These are phyloP conservation scores for Suncus etruscus DNA, from an alignment of 2,113 vertebrate species.

Conservation along the genomic window DNA sequence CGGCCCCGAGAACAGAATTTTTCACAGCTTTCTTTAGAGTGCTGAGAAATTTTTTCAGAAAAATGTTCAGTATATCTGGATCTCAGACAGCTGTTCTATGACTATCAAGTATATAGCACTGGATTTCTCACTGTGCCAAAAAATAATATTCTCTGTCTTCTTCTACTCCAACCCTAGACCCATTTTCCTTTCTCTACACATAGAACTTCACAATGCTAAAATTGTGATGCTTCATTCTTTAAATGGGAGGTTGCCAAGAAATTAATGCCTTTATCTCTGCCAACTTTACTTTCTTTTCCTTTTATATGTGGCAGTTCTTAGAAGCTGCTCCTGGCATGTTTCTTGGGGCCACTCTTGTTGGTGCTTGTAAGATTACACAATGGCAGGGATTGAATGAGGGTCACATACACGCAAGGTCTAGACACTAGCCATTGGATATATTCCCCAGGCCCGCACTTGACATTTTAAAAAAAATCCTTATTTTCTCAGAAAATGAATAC, in stretches of 20 bases:
- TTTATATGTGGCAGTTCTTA: neutral
- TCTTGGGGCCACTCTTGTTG: too few species aligned
- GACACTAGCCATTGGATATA: too few species aligned
- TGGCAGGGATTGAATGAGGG: too few species aligned
- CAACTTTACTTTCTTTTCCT: neutral
- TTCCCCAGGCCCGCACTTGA: too few species aligned
- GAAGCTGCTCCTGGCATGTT: too few species aligned
- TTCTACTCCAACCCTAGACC: too few species aligned
- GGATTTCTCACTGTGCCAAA: neutral
- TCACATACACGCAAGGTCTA: too few species aligned
- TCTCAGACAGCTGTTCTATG: neutral
- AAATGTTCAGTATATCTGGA: slow-evolving; percentile 5
- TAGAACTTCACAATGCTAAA: neutral
- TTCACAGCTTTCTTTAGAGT: slow-evolving; percentile 31
- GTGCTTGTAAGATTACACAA: too few species aligned
- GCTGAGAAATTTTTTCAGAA: neutral
- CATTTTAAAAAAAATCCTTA: too few species aligned
- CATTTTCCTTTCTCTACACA: rapidly evolving
- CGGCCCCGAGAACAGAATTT: slow-evolving; percentile 54
- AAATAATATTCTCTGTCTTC: neutral
- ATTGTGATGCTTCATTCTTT: neutral
- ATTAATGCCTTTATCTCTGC: neutral
- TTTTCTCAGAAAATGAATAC: slow-evolving; percentile 37
- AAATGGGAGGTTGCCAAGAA: neutral
- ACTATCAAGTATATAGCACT: neutral